phyloP scores from a whole-genome alignment of 2,113 vertebrate species.

The Chionomys nivalis region DNA sequence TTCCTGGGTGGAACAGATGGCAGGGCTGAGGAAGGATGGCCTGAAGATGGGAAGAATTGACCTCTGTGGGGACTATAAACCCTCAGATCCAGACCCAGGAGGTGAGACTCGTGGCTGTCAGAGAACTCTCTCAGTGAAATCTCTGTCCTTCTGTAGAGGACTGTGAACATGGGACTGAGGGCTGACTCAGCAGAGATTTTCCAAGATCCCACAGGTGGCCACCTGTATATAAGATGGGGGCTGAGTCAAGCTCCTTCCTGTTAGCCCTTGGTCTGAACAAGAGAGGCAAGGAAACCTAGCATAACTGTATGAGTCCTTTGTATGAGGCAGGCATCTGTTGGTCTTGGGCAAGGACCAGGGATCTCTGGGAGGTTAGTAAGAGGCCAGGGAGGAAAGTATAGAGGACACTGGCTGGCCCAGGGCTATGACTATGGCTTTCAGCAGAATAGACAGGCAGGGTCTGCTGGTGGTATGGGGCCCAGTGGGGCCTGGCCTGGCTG shows the following conservation, averaged over 20 bases:
- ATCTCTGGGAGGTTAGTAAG: background rate
- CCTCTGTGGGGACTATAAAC: rapidly evolving
- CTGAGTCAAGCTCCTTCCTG: background rate
- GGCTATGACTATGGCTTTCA: background rate
- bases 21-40: background rate
- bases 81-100: background rate
- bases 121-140: rapidly evolving
- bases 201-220: background rate
- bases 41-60: rapidly evolving
- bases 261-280: background rate
- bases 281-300: background rate
- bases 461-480: rapidly evolving
- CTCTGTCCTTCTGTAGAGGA: background rate
- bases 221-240: background rate
- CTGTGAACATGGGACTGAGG: background rate
- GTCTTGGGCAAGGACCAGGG: background rate
- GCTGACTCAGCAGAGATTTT: background rate
- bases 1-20: rapidly evolving
- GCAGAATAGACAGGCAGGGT: background rate
- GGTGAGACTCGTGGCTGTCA: rapidly evolving
- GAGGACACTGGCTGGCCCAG: rapidly evolving
- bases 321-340: background rate
- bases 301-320: background rate
- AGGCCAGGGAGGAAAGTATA: background rate
- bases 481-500: background rate